Percentiles rank a stretch among this genome's conserved stretches.
Conservation (phyloP, 2,113 vertebrate species). For the Clarias macrocephalus region DNA sequence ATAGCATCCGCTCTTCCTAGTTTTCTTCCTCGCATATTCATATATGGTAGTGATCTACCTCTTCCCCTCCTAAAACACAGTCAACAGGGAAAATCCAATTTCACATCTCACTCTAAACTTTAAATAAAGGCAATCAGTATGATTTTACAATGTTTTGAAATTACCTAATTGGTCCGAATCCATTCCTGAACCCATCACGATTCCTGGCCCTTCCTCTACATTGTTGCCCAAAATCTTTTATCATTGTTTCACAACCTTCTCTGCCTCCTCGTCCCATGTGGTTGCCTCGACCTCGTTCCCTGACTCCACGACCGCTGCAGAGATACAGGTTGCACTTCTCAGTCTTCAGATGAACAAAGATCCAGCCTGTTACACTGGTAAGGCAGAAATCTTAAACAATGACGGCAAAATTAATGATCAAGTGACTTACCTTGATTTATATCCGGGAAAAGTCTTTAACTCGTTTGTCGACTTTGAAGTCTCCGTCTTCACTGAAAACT, state of each 20-base stretch:
- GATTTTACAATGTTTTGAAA: background rate
- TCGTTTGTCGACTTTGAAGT: constrained; percentile 53
- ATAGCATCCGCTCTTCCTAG: constrained; percentile 54
- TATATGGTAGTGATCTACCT: constrained; percentile 72
- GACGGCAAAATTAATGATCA: background rate
- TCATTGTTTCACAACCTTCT: constrained; percentile 63
- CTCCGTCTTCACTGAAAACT: constrained; percentile 48
- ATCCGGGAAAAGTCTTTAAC: constrained; percentile 54
- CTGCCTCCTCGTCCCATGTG: constrained; percentile 54
- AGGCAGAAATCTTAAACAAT: background rate
- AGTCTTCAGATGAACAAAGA: background rate
- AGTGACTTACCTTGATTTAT: constrained; percentile 61
- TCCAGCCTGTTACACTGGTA: background rate
- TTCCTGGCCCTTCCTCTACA: constrained; percentile 64
- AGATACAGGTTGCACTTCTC: background rate
- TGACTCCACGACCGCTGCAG: constrained; percentile 61
- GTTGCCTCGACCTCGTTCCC: constrained; percentile 61
- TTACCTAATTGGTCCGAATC: constrained; percentile 73
- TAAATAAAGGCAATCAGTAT: background rate
- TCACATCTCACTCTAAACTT: no score
- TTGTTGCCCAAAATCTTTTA: constrained; percentile 66
- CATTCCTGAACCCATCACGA: constrained; percentile 66
- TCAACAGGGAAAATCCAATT: background rate
- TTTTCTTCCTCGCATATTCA: constrained; percentile 65
- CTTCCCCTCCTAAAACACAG: constrained; percentile 64